Percentiles rank a stretch among this genome's conserved stretches.
These are phyloP conservation scores for Cinara cedri DNA, from an alignment of 2,888 invertebrate species.

Conservation along the genomic window DNA sequence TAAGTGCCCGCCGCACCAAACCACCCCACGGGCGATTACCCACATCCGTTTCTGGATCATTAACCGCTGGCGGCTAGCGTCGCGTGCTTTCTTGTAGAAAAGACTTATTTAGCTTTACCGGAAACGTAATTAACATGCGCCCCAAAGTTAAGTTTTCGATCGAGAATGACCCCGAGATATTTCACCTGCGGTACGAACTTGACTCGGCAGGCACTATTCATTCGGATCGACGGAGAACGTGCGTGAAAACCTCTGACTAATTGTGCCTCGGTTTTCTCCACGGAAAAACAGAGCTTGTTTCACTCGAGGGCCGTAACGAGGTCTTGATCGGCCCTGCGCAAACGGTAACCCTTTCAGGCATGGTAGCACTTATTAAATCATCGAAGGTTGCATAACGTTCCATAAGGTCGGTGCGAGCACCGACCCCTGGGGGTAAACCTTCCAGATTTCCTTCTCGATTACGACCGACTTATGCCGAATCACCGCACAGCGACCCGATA, in stretches of 20 bases:
- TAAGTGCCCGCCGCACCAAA: too few species aligned
- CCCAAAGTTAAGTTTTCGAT: too few species aligned
- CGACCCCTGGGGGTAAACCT: not conserved
- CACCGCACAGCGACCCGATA: too few species aligned
- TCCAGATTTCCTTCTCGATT: not conserved
- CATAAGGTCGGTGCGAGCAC: not conserved
- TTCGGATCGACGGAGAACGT: not conserved
- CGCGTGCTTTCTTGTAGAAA: too few species aligned
- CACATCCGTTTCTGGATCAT: too few species aligned
- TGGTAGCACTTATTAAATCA: not conserved
- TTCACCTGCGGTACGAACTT: not conserved
- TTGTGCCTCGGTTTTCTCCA: not conserved
- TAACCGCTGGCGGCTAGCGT: too few species aligned
- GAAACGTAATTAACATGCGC: too few species aligned
- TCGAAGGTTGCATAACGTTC: not conserved
- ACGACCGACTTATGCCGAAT: not conserved
- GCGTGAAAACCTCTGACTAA: not conserved
- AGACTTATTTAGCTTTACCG: too few species aligned
- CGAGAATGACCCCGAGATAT: too few species aligned
- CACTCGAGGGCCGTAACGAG: not conserved
- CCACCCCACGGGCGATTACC: too few species aligned
- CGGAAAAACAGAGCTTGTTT: not conserved
- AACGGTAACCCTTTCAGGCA: not conserved
- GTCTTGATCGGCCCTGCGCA: too few species aligned
- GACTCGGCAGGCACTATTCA: not conserved